Evolutionary conservation across 2,797 vertebrate genomes (phyloP).

Genomic region (Choloepus didactylus): DNA sequence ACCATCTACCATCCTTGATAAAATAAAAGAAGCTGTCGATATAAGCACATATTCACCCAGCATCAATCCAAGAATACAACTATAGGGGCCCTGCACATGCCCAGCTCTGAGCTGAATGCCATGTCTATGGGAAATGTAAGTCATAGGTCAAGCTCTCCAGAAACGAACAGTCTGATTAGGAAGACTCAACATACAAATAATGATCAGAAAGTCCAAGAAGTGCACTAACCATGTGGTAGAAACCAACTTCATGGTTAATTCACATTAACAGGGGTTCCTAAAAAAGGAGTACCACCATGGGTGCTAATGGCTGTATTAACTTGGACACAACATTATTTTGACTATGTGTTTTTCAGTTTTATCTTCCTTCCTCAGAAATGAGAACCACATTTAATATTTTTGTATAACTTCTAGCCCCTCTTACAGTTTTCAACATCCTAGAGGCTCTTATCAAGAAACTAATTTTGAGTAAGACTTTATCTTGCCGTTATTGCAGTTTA

Average conservation of each 20-base stretch:
- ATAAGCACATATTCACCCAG: too few relatives aligned
- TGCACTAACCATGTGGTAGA: not conserved
- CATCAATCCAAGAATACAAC: too few relatives aligned
- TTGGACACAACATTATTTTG: not conserved
- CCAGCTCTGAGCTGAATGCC: not conserved
- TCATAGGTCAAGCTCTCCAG: not conserved
- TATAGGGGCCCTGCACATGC: not conserved
- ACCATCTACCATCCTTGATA: too few relatives aligned
- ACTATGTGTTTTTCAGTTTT: not conserved
- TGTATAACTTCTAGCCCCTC: not conserved
- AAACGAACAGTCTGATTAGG: not conserved
- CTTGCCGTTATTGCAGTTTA: not conserved
- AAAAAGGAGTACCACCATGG: not conserved
- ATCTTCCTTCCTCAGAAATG: constrained; percentile 39
- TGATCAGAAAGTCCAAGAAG: not conserved
- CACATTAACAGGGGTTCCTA: not conserved
- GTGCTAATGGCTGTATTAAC: not conserved
- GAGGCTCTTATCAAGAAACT: constrained; percentile 7
- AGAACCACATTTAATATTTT: not conserved
- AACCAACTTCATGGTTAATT: not conserved
- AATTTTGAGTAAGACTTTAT: constrained; percentile 18
- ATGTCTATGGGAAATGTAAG: not conserved
- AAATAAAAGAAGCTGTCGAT: too few relatives aligned
- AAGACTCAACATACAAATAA: constrained; percentile 14
- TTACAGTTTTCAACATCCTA: not conserved